These are phyloP conservation scores for Tuberolachnus salignus DNA, from an alignment of 2,888 invertebrate species.

Conservation along the genomic window DNA sequence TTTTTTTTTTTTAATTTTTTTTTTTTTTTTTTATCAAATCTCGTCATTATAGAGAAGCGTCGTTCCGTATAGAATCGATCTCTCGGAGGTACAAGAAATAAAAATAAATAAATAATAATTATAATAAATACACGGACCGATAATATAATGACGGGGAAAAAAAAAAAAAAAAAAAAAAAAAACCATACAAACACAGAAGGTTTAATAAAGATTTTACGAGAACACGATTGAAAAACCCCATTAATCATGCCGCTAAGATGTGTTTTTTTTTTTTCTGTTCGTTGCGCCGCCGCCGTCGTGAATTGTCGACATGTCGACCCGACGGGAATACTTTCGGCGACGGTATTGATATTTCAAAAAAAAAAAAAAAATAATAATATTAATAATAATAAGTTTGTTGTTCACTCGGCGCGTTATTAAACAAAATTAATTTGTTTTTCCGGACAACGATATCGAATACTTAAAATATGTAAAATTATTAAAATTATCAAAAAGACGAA, in stretches of 20 bases:
- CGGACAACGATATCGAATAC: too few relatives aligned
- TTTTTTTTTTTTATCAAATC: slow-evolving; percentile 33
- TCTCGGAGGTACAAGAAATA: slow-evolving; percentile 8
- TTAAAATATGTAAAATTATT: too few relatives aligned
- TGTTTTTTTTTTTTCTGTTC: slow-evolving; percentile 14
- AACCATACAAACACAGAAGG: slow-evolving; percentile 4
- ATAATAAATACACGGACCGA: too few relatives aligned
- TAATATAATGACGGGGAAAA: background rate
- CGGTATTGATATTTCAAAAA: background rate
- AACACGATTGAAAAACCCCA: slow-evolving; percentile 38
- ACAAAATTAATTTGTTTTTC: too few relatives aligned
- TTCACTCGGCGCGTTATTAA: too few relatives aligned
- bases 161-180: slow-evolving; percentile 28
- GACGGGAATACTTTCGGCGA: slow-evolving; percentile 28
- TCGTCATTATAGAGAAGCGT: slow-evolving; percentile 53
- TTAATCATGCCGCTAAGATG: slow-evolving; percentile 51
- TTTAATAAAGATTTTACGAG: slow-evolving; percentile 43
- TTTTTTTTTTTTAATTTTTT: background rate
- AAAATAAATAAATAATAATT: too few relatives aligned
- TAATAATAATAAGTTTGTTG: background rate
- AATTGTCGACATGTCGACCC: slow-evolving; percentile 12
- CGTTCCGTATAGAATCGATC: slow-evolving; percentile 42
- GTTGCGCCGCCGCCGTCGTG: background rate
- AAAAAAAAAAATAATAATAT: background rate
- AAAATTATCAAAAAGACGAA: too few relatives aligned